Conservation (phyloP, 2,113 vertebrate genomes). For the Vombatus ursinus region DNA sequence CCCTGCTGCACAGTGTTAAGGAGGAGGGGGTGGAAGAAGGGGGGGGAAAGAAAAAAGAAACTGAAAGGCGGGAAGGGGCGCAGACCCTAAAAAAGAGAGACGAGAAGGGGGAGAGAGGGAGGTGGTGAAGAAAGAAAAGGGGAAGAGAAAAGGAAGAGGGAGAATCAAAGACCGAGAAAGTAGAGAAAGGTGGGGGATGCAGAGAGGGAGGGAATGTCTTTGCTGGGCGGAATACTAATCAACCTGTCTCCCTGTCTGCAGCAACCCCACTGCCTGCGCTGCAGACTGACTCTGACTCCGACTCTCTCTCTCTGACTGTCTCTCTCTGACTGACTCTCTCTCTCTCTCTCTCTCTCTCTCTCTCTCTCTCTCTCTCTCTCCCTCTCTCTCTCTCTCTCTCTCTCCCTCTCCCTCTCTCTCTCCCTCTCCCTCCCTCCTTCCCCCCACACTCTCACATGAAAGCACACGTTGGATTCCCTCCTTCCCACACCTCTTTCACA, state of each 20-base stretch:
- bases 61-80: too few relatives aligned
- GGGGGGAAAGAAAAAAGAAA: neutral
- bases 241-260: slow-evolving; percentile 66
- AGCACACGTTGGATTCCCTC: neutral
- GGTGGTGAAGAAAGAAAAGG: neutral
- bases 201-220: slow-evolving; percentile 68
- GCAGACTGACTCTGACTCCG: slow-evolving; percentile 50
- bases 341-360: neutral
- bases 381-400: neutral
- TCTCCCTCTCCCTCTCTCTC: neutral
- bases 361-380: neutral
- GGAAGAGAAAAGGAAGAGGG: neutral
- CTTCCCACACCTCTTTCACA: neutral
- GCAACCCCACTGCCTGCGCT: slow-evolving; percentile 54
- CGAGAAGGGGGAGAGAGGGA: neutral
- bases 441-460: neutral
- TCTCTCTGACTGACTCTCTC: neutral
- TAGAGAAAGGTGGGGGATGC: slow-evolving; percentile 41
- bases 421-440: neutral
- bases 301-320: neutral
- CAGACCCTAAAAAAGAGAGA: neutral
- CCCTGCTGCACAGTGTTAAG: neutral
- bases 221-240: slow-evolving; percentile 75
- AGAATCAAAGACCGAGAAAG: slow-evolving; percentile 42
- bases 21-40: neutral